phyloP scores from a whole-genome alignment of 1,140 invertebrate genomes.

The fruit fly (Drosophila melanogaster) region DNA sequence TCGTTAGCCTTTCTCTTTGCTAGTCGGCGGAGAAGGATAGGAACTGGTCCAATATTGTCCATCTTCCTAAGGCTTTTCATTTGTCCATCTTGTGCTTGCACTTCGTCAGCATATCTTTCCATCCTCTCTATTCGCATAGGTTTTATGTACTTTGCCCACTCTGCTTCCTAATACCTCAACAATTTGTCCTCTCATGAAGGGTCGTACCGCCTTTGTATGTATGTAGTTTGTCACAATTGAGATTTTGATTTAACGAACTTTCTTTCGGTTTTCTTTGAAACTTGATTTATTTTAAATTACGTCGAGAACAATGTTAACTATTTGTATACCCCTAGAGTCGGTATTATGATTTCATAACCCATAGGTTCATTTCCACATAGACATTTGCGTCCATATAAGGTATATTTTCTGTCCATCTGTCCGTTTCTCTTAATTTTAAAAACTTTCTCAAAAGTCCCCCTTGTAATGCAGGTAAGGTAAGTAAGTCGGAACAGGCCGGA shows the following conservation, averaged over 20 bases:
- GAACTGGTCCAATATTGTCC: conserved; percentile 78
- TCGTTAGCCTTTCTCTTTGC: conserved; percentile 16
- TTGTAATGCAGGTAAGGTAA: too few relatives aligned
- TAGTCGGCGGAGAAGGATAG: conserved; percentile 34
- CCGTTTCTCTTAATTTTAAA: too few relatives aligned
- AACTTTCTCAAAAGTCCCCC: too few relatives aligned
- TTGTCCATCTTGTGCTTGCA: conserved; percentile 76
- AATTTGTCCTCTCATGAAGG: conserved; percentile 50
- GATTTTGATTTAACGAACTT: conserved; percentile 73
- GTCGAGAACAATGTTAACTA: neutral
- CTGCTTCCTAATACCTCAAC: conserved; percentile 33
- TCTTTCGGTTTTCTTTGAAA: conserved; percentile 42
- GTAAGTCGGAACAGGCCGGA: too few relatives aligned
- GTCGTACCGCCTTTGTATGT: conserved; percentile 7
- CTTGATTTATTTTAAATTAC: conserved; percentile 33
- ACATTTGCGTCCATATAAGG: too few relatives aligned
- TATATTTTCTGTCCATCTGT: too few relatives aligned
- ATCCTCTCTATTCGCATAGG: neutral
- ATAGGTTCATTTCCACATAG: too few relatives aligned
- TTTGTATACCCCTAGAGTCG: too few relatives aligned
- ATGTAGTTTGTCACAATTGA: conserved; percentile 71
- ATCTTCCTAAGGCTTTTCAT: conserved; percentile 78
- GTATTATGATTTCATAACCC: too few relatives aligned
- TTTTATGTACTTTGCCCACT: conserved; percentile 28
- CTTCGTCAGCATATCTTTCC: conserved; percentile 33